Evolutionary conservation across 2,888 invertebrate species (phyloP), one percentile per base, ranked within the genome.

Genomic region (Priocnemis perturbator): DNA sequence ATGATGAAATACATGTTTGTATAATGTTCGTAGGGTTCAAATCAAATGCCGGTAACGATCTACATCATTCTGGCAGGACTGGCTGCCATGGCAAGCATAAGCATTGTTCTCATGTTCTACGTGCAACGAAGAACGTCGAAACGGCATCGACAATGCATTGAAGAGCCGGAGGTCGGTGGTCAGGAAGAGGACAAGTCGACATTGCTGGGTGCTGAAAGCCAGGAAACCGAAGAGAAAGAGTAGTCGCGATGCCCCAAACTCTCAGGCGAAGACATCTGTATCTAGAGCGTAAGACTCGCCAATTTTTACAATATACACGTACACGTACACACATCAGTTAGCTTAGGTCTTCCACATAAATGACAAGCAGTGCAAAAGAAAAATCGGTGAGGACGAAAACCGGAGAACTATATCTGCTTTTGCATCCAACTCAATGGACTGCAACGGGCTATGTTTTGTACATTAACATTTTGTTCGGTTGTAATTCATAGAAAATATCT

Each of bases 141-240:
- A 65, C 72, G 75, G 21, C 82, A 81, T 45, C 73, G 81, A 48
- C 73, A 78, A n/a, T 79, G 71, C 63, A 62, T 81, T 20, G 83
- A 86, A 64, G 85, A 85, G 45, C 74, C 80, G 62, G 83, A 83
- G 65, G 74, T 68, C 7, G 86, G 81, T 19, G 76, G 78, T 19
- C 82, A 78, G 26, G 85, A 84, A 48, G 84, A 82, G 45, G 83
- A 83, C 65, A 82, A 84, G 65, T 85, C 85, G 50, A 86, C 83
- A 14, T 76, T 86, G 48, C 59, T 85, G 30, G 85, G 82, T 56
- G 65, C 67, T 17, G 83, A 86, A 60, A 74, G 65, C 50, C 79
- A 81, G 47, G 84, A 85, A 59, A 76, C 64, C 45, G 83, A 85
- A 55, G 81, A 83, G 45, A 83, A 83, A 52, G 82, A 86, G 75